These are phyloP conservation scores for Amblyraja radiata DNA, from an alignment of 2,797 vertebrate genomes.

Conservation along the genomic window DNA sequence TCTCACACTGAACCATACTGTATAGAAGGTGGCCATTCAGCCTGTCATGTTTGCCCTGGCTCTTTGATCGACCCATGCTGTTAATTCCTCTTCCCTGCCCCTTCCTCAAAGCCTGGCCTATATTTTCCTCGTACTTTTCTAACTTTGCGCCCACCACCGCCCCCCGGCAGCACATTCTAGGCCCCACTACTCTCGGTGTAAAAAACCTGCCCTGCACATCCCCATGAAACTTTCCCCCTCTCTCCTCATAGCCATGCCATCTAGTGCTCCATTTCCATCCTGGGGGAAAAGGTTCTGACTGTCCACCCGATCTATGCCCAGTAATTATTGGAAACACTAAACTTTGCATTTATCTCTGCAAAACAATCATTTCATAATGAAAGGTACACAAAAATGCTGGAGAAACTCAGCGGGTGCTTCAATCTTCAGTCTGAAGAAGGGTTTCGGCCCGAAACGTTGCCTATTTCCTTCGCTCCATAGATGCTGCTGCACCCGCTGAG, in stretches of 20 bases:
- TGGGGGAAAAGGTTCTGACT: too few species aligned
- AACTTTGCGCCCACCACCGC: neutral
- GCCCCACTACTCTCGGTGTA: too few species aligned
- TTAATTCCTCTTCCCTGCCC: neutral
- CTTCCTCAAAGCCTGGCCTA: neutral
- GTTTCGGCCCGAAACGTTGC: too few species aligned
- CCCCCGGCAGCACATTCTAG: neutral
- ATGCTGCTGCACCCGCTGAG: too few species aligned
- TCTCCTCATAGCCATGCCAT: too few species aligned
- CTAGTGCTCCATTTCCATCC: too few species aligned
- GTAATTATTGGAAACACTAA: neutral
- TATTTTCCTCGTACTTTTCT: neutral
- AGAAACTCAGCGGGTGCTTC: too few species aligned
- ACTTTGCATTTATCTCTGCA: neutral
- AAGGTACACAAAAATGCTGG: too few species aligned
- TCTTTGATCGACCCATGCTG: neutral
- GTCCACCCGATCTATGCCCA: neutral
- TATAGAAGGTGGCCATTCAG: neutral
- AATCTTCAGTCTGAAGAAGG: too few species aligned
- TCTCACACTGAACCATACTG: neutral
- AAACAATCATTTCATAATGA: neutral
- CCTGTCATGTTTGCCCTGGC: neutral
- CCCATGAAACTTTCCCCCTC: too few species aligned
- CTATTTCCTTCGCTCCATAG: too few species aligned
- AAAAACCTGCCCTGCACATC: too few species aligned